phyloP scores from a whole-genome alignment of 2,113 vertebrate species.

The Indicator indicator region DNA sequence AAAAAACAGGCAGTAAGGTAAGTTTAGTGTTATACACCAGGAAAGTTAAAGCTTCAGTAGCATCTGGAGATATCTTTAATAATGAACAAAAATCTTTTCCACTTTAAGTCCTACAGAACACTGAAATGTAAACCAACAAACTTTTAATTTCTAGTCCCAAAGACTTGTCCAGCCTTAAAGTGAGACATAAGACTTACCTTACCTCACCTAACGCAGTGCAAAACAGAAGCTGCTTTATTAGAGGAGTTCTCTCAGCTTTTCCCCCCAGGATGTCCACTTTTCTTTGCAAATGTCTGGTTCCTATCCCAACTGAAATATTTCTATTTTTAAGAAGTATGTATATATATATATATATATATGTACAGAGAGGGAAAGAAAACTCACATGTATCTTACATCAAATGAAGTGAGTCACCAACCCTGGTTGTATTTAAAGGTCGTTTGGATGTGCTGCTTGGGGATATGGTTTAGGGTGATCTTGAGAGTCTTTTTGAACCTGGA shows the following conservation, averaged over 20 bases:
- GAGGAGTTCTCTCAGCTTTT: neutral
- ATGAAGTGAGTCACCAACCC: neutral
- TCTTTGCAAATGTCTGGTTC: neutral
- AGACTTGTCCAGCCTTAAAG: neutral
- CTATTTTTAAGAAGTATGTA: neutral
- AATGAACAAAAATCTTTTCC: neutral
- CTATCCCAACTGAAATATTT: neutral
- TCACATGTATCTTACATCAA: fast-evolving
- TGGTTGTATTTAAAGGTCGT: too few species aligned
- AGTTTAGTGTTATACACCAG: neutral
- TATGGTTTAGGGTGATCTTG: too few species aligned
- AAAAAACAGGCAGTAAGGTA: neutral
- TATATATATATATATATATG: neutral
- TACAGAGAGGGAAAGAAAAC: neutral
- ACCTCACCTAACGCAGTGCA: neutral
- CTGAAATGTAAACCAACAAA: neutral
- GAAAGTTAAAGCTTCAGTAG: neutral
- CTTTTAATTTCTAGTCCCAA: neutral
- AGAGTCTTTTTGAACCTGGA: too few species aligned
- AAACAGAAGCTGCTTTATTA: neutral
- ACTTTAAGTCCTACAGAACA: neutral
- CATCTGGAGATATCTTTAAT: neutral
- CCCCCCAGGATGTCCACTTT: neutral
- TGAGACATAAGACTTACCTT: neutral
- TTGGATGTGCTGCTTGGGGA: too few species aligned